Percentiles rank a stretch among this genome's conserved stretches.
Conservation (phyloP, 2,797 vertebrate genomes). For the Leptodactylus fallax region DNA sequence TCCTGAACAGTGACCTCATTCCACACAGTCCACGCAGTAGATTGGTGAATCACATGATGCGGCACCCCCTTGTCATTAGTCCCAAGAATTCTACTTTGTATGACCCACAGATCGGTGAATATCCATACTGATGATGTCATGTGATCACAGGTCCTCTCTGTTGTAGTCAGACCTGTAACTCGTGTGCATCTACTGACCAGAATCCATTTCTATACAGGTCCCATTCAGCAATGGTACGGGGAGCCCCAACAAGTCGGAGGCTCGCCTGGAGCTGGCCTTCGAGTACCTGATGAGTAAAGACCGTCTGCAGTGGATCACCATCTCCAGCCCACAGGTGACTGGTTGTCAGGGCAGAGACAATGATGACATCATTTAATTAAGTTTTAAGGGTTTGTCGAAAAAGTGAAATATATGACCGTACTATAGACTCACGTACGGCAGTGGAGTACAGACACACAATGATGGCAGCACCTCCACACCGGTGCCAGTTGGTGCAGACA, state of each 20-base stretch:
- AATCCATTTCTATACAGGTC: slow-evolving; percentile 76
- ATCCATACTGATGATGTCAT: too few species aligned
- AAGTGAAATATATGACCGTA: too few species aligned
- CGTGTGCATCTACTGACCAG: too few species aligned
- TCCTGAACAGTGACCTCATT: not conserved
- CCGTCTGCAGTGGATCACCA: slow-evolving; percentile 97
- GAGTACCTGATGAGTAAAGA: slow-evolving; percentile 99
- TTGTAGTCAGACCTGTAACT: not conserved
- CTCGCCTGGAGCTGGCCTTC: slow-evolving; percentile 95
- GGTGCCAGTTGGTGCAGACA: too few species aligned
- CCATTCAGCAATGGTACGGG: slow-evolving; percentile 84
- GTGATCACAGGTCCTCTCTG: not conserved
- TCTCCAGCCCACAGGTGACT: slow-evolving; percentile 94
- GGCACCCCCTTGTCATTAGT: too few species aligned
- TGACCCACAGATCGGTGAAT: too few species aligned
- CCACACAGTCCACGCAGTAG: not conserved
- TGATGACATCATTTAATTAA: not conserved
- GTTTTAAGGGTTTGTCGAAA: too few species aligned
- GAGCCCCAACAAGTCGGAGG: slow-evolving; percentile 85
- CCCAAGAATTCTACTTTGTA: too few species aligned
- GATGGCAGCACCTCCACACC: too few species aligned
- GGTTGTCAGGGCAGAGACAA: not conserved
- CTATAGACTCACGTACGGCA: too few species aligned
- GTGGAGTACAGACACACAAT: too few species aligned
- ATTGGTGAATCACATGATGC: too few species aligned